A percentile compares a stretch with the other conserved stretches of the same genome.
phyloP scores from a whole-genome alignment of 1,140 invertebrate genomes.

The Helicorthomorpha holstii region DNA sequence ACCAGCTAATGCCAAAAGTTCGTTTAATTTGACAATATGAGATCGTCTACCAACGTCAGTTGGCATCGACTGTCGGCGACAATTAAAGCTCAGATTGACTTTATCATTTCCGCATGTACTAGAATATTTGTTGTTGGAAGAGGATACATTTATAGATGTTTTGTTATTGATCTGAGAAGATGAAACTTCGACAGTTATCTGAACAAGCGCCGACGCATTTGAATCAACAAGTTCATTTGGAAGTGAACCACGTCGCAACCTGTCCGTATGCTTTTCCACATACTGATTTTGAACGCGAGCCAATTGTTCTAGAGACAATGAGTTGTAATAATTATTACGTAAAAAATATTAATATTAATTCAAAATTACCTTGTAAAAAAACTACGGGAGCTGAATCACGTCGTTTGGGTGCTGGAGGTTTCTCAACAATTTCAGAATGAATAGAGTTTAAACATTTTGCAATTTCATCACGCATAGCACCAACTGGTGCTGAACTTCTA shows the following conservation, averaged over 20 bases:
- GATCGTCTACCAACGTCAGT: neutral
- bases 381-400: neutral
- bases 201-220: neutral
- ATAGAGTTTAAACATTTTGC: neutral
- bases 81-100: too few relatives aligned
- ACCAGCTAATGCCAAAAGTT: neutral
- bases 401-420: neutral
- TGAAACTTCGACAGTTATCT: neutral
- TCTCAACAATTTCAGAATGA: too few relatives aligned
- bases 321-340: neutral
- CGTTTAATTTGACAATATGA: neutral
- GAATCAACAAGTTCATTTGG: neutral
- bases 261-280: neutral
- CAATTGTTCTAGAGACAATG: neutral
- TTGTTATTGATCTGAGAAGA: neutral
- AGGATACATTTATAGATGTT: neutral
- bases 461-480: neutral
- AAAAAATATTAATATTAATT: neutral
- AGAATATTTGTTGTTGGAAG: too few relatives aligned
- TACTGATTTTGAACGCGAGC: neutral
- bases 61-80: neutral
- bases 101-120: too few relatives aligned
- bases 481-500: slow-evolving; percentile 1
- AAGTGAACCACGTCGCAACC: neutral
- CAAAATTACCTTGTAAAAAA: neutral